These are phyloP conservation scores for Argentina silus DNA, from an alignment of 2,797 vertebrate genomes.

Conservation along the genomic window DNA sequence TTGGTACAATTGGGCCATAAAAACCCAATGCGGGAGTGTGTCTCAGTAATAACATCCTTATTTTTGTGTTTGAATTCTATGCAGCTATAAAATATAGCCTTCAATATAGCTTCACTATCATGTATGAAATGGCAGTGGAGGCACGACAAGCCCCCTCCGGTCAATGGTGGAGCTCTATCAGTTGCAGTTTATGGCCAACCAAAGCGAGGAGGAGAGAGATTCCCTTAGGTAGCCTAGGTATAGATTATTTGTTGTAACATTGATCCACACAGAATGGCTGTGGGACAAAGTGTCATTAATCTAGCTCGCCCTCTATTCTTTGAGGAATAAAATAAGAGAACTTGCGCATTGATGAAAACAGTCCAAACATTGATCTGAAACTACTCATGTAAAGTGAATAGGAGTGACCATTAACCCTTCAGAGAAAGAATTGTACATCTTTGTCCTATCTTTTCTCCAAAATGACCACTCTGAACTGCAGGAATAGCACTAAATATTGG, in stretches of 20 bases:
- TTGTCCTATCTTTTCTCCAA: background rate
- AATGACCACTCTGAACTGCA: background rate
- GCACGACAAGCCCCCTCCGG: slow-evolving; percentile 34
- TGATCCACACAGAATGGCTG: slow-evolving; percentile 41
- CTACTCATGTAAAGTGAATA: background rate
- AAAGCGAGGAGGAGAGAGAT: slow-evolving; percentile 29
- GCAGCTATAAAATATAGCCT: slow-evolving; percentile 58
- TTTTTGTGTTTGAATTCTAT: slow-evolving; percentile 65
- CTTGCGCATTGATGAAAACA: slow-evolving; percentile 9
- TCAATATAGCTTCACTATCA: slow-evolving; percentile 45
- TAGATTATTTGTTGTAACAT: slow-evolving; percentile 62
- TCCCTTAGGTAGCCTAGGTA: slow-evolving; percentile 23
- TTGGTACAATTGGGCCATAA: slow-evolving; percentile 60
- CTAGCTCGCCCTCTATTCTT: slow-evolving; percentile 24
- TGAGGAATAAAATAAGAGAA: slow-evolving; percentile 31
- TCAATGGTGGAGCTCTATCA: slow-evolving; percentile 52
- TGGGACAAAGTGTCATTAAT: slow-evolving; percentile 38
- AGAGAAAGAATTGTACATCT: background rate
- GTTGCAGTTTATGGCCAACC: slow-evolving; percentile 54
- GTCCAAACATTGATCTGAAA: background rate
- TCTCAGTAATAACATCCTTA: slow-evolving; percentile 62
- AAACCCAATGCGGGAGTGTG: slow-evolving; percentile 55
- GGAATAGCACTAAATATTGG: background rate
- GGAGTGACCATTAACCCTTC: slow-evolving; percentile 5
- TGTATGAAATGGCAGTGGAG: slow-evolving; percentile 24